A percentile compares a stretch with the other conserved stretches of the same genome.
Conservation (phyloP, 92 coral and sea anemone genomes). For the Bergia sp. region DNA sequence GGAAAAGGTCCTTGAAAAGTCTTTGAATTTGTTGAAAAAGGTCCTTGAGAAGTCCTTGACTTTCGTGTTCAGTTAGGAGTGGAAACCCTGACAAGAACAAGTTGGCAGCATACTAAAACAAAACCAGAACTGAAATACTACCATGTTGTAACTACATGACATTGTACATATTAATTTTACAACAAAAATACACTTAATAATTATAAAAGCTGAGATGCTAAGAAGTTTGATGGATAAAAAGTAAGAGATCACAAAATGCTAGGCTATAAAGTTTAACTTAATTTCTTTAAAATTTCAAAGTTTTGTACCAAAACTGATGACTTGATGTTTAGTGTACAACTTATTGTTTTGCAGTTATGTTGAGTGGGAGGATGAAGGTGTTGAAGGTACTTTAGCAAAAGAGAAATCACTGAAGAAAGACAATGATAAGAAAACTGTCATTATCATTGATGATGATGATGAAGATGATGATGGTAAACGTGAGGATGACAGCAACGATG, state of each 20-base stretch:
- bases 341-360: slow-evolving; percentile 5
- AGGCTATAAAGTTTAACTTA: too few species aligned
- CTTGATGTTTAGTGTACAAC: background rate
- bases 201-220: background rate
- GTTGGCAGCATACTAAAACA: too few species aligned
- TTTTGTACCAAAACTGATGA: too few species aligned
- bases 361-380: slow-evolving; percentile 3
- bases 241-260: background rate
- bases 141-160: too few species aligned
- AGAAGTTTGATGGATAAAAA: background rate
- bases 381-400: background rate
- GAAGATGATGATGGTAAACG: background rate
- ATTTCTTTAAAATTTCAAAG: background rate
- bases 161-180: too few species aligned
- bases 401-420: slow-evolving; percentile 22
- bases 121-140: too few species aligned
- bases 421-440: slow-evolving; percentile 38
- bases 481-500: background rate
- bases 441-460: slow-evolving; percentile 68
- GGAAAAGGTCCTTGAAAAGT: too few species aligned
- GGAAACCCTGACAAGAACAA: too few species aligned
- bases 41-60: too few species aligned
- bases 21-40: too few species aligned
- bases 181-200: too few species aligned
- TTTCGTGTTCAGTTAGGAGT: too few species aligned